Evolutionary conservation across 2,888 invertebrate species (phyloP).

Genomic region (Drosophila nr. perissopoda): DNA sequence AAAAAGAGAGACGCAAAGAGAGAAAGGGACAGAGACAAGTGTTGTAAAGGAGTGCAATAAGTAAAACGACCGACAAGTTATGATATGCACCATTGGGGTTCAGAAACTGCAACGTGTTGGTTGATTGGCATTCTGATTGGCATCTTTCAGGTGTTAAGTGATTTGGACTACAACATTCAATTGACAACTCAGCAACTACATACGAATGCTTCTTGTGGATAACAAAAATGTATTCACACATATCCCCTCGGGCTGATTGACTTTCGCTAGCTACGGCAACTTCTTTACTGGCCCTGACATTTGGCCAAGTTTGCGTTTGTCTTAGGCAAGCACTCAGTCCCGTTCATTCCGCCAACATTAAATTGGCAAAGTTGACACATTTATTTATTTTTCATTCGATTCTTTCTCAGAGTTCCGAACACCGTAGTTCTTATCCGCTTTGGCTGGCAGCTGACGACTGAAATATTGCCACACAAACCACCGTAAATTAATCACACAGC

Average conservation of each 20-base stretch:
- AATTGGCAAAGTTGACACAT: conserved; percentile 50
- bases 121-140: conserved; percentile 23
- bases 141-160: not conserved
- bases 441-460: conserved; percentile 11
- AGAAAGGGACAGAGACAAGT: not conserved
- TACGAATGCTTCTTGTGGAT: not conserved
- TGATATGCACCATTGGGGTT: conserved; percentile 11
- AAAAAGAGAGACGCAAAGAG: not conserved
- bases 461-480: conserved; percentile 22
- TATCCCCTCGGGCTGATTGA: not conserved
- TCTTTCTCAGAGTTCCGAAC: conserved; percentile 15
- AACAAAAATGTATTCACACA: not conserved
- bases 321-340: conserved; percentile 26
- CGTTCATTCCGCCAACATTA: conserved; percentile 9
- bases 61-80: not conserved
- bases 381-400: conserved; percentile 44
- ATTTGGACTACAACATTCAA: not conserved
- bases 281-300: conserved; percentile 20
- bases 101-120: not conserved
- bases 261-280: not conserved
- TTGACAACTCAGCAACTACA: not conserved
- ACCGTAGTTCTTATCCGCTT: conserved; percentile 25
- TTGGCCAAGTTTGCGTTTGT: conserved; percentile 33
- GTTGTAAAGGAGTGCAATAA: not conserved
- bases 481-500: conserved; percentile 43